These are phyloP conservation scores for Synergus japonicus DNA, from an alignment of 2,888 invertebrate genomes.

Conservation along the genomic window DNA sequence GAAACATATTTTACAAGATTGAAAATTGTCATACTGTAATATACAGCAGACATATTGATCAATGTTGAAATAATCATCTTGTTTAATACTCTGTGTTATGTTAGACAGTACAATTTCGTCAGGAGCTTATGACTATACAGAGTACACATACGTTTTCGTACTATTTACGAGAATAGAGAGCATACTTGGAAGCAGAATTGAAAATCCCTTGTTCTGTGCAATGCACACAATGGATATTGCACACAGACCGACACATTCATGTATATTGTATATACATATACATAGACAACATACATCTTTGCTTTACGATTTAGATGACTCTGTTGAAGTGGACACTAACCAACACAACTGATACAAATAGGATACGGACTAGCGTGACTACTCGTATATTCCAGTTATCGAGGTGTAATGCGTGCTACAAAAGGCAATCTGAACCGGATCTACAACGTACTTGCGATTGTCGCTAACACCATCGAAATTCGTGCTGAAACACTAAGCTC, in stretches of 20 bases:
- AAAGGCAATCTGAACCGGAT: constrained; percentile 58
- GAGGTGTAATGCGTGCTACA: constrained; percentile 61
- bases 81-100: neutral
- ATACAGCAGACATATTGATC: neutral
- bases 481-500: constrained; percentile 25
- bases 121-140: neutral
- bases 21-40: too few relatives aligned
- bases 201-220: constrained; percentile 39
- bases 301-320: constrained; percentile 28
- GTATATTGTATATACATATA: neutral
- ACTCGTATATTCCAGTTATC: constrained; percentile 61
- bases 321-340: constrained; percentile 36
- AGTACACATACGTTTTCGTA: neutral
- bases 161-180: constrained; percentile 9
- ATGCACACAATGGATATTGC: constrained; percentile 4
- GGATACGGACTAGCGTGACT: constrained; percentile 60
- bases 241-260: neutral
- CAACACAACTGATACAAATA: constrained; percentile 52
- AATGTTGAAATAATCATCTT: neutral
- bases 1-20: too few relatives aligned
- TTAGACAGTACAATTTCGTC: neutral
- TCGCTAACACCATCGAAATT: constrained; percentile 37
- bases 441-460: constrained; percentile 38
- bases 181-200: constrained; percentile 20
- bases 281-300: neutral